Evolutionary conservation across 2,797 vertebrate genomes (phyloP).

Genomic region (Geotrypetes seraphini): DNA sequence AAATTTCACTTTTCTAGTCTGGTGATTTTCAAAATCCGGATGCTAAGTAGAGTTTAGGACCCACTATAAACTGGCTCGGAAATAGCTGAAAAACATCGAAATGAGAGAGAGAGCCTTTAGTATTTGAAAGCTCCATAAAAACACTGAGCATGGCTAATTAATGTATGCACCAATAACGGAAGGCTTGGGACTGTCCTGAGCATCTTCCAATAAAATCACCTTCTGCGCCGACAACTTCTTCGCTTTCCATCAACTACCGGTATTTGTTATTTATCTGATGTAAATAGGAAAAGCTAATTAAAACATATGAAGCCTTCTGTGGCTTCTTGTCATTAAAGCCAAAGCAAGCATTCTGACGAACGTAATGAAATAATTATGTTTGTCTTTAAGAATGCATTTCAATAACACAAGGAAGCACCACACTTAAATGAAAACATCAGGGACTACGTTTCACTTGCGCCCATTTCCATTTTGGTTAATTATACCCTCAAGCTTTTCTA

Average conservation of each 20-base stretch:
- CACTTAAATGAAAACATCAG: conserved; percentile 66
- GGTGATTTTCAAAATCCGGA: no score
- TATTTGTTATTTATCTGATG: conserved; percentile 63
- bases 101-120: no score
- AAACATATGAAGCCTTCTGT: conserved; percentile 50
- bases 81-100: no score
- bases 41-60: no score
- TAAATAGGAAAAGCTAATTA: conserved; percentile 58
- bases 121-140: no score
- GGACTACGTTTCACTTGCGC: conserved; percentile 62
- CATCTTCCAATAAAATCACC: no score
- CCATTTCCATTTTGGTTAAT: conserved; percentile 69
- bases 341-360: conserved; percentile 50
- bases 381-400: conserved; percentile 62
- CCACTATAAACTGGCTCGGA: no score
- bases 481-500: conserved; percentile 72
- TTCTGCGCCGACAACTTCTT: conserved; percentile 39
- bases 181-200: no score
- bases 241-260: conserved; percentile 59
- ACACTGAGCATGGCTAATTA: no score
- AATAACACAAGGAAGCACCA: conserved; percentile 49
- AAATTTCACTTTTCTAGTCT: no score
- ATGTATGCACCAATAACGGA: no score
- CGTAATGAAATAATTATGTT: conserved; percentile 69
- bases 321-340: conserved; percentile 55